phyloP scores from a whole-genome alignment of 2,888 invertebrate genomes.

The Lasioglossum oenotherae region DNA sequence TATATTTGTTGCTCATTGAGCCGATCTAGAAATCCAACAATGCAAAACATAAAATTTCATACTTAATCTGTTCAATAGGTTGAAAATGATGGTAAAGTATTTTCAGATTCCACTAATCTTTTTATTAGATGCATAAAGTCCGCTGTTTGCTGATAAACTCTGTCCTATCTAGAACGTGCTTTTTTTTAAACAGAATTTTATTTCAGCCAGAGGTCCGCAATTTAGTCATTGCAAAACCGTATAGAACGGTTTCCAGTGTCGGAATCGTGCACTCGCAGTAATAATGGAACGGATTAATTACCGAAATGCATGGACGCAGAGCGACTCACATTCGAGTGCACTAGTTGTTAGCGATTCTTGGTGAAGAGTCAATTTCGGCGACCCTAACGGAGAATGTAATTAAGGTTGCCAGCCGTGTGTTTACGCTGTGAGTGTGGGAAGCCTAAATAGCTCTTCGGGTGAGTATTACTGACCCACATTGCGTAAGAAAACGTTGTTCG shows the following conservation, averaged over 20 bases:
- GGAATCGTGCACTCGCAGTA: neutral
- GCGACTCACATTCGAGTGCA: neutral
- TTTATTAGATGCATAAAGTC: no score
- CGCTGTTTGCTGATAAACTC: no score
- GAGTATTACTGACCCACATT: constrained; percentile 9
- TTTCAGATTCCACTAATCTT: no score
- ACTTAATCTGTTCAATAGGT: neutral
- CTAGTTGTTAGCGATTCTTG: constrained; percentile 3
- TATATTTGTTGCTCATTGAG: neutral
- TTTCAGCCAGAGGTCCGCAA: neutral
- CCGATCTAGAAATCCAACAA: neutral
- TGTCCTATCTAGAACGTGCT: neutral
- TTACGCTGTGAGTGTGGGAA: neutral
- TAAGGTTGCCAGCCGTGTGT: constrained; percentile 2
- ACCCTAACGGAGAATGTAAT: constrained; percentile 13
- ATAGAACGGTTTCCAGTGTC: neutral
- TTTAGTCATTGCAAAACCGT: neutral
- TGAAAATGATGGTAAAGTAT: no score
- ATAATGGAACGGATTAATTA: constrained; percentile 2
- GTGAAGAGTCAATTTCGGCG: constrained; percentile 11
- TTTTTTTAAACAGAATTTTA: neutral
- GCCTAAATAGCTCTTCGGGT: neutral
- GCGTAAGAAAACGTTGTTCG: constrained; percentile 3
- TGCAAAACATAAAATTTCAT: neutral
- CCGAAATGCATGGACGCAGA: neutral